Evolutionary conservation across 2,797 vertebrate species (phyloP).

Genomic region (Hemitrygon akajei): DNA sequence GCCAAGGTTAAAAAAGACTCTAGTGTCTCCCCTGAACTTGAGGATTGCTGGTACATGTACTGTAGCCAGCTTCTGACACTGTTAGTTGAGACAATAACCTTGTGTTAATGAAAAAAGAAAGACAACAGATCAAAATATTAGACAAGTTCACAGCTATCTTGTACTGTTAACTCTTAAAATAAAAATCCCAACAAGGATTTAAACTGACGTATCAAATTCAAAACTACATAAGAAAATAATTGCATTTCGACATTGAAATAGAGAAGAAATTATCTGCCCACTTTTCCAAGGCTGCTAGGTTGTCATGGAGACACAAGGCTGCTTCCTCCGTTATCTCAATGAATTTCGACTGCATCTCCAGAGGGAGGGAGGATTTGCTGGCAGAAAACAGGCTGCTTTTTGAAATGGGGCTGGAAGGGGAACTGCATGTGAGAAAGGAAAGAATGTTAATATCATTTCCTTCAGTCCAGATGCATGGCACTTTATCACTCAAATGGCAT

Average conservation of each 20-base stretch:
- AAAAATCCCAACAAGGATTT: too few relatives aligned
- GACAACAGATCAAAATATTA: neutral
- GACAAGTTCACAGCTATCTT: too few relatives aligned
- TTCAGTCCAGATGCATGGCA: neutral
- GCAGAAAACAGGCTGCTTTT: constrained; percentile 42
- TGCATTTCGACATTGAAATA: neutral
- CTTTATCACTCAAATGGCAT: neutral
- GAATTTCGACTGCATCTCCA: constrained; percentile 52
- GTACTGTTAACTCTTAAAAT: too few relatives aligned
- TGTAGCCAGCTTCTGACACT: neutral
- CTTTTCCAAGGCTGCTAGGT: constrained; percentile 55
- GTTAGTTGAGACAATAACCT: neutral
- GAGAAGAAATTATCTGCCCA: constrained; percentile 41
- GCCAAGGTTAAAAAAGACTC: neutral
- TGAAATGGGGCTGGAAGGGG: constrained; percentile 37
- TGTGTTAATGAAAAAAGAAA: neutral
- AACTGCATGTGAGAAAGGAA: constrained; percentile 44
- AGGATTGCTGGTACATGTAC: neutral
- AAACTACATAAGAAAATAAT: neutral
- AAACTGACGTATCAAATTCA: neutral
- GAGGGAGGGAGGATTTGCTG: constrained; percentile 48
- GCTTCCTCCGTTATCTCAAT: constrained; percentile 51
- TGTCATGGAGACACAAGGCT: constrained; percentile 50
- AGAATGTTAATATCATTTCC: constrained; percentile 33
- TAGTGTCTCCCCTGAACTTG: too few relatives aligned